Evolutionary conservation across 2,888 invertebrate genomes (phyloP), one percentile per base, ranked within the genome.

Genomic region (Lissocephala sabroskyi): DNA sequence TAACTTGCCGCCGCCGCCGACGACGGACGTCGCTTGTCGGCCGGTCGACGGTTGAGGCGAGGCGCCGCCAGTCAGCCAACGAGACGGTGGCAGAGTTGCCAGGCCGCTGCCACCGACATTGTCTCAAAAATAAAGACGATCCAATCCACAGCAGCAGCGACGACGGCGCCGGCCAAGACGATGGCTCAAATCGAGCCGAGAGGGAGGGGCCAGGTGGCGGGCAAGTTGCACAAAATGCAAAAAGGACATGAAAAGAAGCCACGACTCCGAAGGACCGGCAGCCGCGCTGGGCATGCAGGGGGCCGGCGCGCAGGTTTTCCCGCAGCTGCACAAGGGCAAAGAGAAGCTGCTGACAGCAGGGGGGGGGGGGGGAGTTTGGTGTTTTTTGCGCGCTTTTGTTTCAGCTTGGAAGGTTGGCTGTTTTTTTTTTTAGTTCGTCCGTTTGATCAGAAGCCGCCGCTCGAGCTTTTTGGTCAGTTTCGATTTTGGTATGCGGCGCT

Each of bases 171-270:
- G n/a, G n/a, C n/a, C n/a, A n/a, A n/a, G n/a, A n/a, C n/a, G n/a
- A n/a, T n/a, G n/a, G n/a, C n/a, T n/a, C n/a, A 23, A 23, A 23
- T 7, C 23, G 23, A 23, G 23, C 3, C 3, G 23, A 23, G 23
- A 23, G 23, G 7, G 23, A 23, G 23, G 7, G 7, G 7, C 3
- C 3, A 23, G 7, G 7, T 7, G 23, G 60, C 64, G 65, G 74
- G 63, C 65, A 66, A 70, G 58, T n/a, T 71, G 71, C 67, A 65
- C 75, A 71, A 71, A 73, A 73, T 71, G 71, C 67, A 71, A 67
- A 23, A 73, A 73, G 71, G 71, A 74, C 71, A 73, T 63, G 75
- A 73, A 67, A 61, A 71, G 61, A 74, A 74, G n/a, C n/a, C 65
- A 71, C 71, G 67, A 74, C 63, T 71, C 59, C n/a, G n/a, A 71